Conservation (phyloP, 1,140 invertebrate genomes). For the Apis florea region DNA sequence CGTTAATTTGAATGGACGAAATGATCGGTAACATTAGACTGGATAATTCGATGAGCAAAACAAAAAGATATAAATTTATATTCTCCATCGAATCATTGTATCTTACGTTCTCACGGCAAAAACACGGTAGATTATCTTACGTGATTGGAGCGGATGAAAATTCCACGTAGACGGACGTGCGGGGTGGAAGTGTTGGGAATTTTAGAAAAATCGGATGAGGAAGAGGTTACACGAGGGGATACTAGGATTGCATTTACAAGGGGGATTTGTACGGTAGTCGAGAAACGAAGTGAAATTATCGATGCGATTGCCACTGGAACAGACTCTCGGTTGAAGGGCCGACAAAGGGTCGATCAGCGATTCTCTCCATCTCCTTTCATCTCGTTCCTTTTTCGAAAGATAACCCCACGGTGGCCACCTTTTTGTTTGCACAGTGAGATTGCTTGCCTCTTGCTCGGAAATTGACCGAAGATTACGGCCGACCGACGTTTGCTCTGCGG, state of each 20-base stretch:
- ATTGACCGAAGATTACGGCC: constrained; percentile 77
- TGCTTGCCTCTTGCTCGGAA: constrained; percentile 69
- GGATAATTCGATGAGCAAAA: not conserved
- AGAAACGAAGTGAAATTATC: constrained; percentile 69
- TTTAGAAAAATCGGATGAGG: constrained; percentile 27
- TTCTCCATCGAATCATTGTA: constrained; percentile 3
- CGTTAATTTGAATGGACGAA: not conserved
- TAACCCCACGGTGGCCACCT: constrained; percentile 64
- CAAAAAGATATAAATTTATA: not conserved
- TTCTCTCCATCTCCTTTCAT: constrained; percentile 43
- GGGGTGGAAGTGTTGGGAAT: not conserved
- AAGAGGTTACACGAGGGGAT: constrained; percentile 13
- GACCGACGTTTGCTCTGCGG: constrained; percentile 73
- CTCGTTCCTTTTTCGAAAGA: constrained; percentile 56
- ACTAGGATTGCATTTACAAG: constrained; percentile 48
- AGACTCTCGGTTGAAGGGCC: constrained; percentile 48
- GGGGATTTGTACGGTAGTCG: constrained; percentile 36
- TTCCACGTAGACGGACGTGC: constrained; percentile 8
- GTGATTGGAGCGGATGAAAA: constrained; percentile 38
- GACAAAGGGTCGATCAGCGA: constrained; percentile 68
- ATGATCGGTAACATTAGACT: not conserved
- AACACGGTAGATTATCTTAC: constrained; percentile 15
- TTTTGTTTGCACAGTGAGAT: constrained; percentile 73
- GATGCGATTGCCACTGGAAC: constrained; percentile 70
- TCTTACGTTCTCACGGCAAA: constrained; percentile 29